A percentile compares a stretch with the other conserved stretches of the same genome.
Conservation (phyloP, 2,113 vertebrate species). For the Sander vitreus region DNA sequence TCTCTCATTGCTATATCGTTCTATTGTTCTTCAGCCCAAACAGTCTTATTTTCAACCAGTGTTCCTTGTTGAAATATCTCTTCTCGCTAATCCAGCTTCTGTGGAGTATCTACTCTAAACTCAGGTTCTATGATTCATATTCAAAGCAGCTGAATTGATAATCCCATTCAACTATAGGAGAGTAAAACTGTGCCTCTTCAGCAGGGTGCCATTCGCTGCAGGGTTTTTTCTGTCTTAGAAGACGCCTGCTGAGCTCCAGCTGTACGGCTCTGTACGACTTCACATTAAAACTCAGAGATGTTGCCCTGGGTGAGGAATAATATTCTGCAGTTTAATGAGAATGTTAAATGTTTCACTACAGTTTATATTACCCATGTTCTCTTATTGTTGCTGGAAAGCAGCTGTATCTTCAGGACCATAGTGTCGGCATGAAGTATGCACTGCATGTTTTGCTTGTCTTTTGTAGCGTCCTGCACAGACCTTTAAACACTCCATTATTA, state of each 20-base stretch:
- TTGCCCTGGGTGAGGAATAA: neutral
- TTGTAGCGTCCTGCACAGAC: neutral
- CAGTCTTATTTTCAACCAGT: neutral
- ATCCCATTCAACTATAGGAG: neutral
- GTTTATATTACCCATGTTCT: neutral
- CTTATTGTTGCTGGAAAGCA: neutral
- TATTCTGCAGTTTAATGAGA: neutral
- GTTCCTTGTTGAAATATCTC: neutral
- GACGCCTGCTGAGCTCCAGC: neutral
- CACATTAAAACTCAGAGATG: neutral
- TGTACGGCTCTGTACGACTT: neutral
- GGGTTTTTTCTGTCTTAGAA: neutral
- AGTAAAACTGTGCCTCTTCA: neutral
- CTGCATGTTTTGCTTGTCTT: neutral
- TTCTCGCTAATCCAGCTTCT: neutral
- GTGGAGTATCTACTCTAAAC: neutral
- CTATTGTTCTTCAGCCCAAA: too few species aligned
- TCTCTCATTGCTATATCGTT: neutral
- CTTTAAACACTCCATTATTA: neutral
- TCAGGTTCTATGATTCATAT: neutral
- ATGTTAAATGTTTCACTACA: neutral
- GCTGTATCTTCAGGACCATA: neutral
- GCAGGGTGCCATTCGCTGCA: neutral
- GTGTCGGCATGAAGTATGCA: neutral
- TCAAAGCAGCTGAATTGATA: neutral